Evolutionary conservation across 2,113 vertebrate species (phyloP).

Genomic region (Leucosticte australis): DNA sequence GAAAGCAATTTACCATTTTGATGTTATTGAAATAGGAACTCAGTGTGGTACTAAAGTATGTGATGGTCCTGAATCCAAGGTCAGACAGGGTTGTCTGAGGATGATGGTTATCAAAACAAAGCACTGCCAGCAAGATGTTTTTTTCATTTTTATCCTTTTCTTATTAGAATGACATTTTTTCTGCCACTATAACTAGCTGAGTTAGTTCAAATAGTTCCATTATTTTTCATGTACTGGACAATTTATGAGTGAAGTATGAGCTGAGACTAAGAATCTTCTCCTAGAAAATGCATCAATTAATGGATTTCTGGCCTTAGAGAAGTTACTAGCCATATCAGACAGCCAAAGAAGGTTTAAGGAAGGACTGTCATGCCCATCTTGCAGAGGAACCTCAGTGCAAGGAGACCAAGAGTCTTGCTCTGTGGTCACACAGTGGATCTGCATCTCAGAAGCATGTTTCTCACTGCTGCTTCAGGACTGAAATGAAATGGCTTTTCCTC

Average conservation of each 20-base stretch:
- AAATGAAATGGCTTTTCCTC: background rate
- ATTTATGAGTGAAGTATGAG: background rate
- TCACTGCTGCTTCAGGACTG: background rate
- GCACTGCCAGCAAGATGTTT: background rate
- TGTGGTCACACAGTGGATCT: background rate
- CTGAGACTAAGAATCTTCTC: background rate
- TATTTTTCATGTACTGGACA: background rate
- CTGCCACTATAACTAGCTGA: background rate
- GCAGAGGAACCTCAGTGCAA: background rate
- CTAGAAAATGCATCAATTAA: background rate
- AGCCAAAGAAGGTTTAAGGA: background rate
- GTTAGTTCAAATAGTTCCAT: background rate
- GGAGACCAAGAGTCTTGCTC: background rate
- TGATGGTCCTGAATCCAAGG: slow-evolving; percentile 15
- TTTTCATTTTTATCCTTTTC: background rate
- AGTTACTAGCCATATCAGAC: background rate
- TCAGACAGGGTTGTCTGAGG: background rate
- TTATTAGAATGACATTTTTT: background rate
- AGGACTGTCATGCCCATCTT: background rate
- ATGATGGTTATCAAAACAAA: slow-evolving; percentile 3
- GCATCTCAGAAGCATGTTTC: background rate
- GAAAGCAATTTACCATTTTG: slow-evolving; percentile 31
- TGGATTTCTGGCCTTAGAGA: background rate
- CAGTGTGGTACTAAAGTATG: background rate
- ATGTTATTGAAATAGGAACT: slow-evolving; percentile 10